phyloP scores from a whole-genome alignment of 2,797 vertebrate genomes.

The Cryptoprocta ferox region DNA sequence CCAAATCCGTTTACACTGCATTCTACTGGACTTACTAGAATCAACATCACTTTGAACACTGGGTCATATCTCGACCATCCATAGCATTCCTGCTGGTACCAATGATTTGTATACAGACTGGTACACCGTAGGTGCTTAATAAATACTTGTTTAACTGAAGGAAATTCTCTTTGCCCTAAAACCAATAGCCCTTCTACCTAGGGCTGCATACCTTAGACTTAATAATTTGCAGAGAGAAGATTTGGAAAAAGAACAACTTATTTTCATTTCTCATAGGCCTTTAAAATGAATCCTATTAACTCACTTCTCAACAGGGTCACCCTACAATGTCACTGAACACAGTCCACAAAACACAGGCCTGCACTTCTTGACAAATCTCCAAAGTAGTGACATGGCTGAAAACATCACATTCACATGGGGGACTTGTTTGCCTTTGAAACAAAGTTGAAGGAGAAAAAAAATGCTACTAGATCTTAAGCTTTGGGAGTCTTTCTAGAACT shows the following conservation, averaged over 20 bases:
- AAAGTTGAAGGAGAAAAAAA: background rate
- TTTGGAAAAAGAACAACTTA: background rate
- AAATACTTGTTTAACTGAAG: background rate
- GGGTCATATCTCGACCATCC: background rate
- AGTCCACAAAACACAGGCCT: background rate
- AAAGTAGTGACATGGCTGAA: background rate
- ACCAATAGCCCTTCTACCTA: background rate
- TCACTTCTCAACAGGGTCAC: background rate
- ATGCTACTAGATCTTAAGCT: background rate
- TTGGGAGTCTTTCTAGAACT: constrained; percentile 46
- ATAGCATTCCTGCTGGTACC: background rate
- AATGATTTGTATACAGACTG: background rate
- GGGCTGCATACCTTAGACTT: background rate
- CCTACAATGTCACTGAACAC: background rate
- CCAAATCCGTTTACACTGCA: background rate
- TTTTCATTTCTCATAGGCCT: background rate
- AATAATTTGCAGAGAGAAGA: background rate
- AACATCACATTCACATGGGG: background rate
- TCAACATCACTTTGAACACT: background rate
- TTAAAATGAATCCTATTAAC: background rate
- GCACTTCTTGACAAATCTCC: background rate
- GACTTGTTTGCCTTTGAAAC: constrained; percentile 50
- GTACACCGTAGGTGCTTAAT: background rate
- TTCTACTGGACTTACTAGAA: background rate
- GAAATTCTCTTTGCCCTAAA: background rate